Evolutionary conservation across 2,888 invertebrate species (phyloP).

Genomic region (Caenorhabditis sp.): DNA sequence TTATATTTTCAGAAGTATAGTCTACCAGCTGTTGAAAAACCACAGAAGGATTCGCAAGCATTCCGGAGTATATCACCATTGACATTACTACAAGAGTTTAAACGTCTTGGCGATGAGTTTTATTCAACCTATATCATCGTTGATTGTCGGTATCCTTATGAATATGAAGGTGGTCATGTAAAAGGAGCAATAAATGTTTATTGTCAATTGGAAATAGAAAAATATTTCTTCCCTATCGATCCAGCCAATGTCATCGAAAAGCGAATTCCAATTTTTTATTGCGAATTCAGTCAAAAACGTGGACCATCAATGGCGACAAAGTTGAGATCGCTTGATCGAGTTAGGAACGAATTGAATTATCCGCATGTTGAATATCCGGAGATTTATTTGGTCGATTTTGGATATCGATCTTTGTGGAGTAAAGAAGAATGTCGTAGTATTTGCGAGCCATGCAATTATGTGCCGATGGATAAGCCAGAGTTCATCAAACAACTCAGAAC

Average conservation of each 20-base stretch:
- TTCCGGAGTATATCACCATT: slow-evolving; percentile 31
- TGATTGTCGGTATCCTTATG: slow-evolving; percentile 53
- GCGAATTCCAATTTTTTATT: slow-evolving; percentile 52
- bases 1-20: slow-evolving; percentile 25
- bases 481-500: slow-evolving; percentile 26
- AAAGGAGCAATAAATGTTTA: slow-evolving; percentile 37
- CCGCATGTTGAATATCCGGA: slow-evolving; percentile 86
- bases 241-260: not conserved
- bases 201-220: slow-evolving; percentile 20
- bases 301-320: slow-evolving; percentile 81
- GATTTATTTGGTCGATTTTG: slow-evolving; percentile 89
- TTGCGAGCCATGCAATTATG: slow-evolving; percentile 44
- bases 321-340: slow-evolving; percentile 84
- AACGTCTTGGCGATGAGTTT: slow-evolving; percentile 24
- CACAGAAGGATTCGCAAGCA: slow-evolving; percentile 39
- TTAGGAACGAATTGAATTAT: slow-evolving; percentile 78
- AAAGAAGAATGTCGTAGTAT: slow-evolving; percentile 23
- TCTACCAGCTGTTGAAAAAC: slow-evolving; percentile 27
- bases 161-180: slow-evolving; percentile 50
- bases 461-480: slow-evolving; percentile 42
- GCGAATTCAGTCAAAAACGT: slow-evolving; percentile 95
- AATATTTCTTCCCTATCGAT: slow-evolving; percentile 31
- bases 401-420: slow-evolving; percentile 81
- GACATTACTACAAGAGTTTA: slow-evolving; percentile 27
- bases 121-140: slow-evolving; percentile 28